These are phyloP conservation scores for Ferdinandea cuprea DNA, from an alignment of 2,888 invertebrate species.

Conservation along the genomic window DNA sequence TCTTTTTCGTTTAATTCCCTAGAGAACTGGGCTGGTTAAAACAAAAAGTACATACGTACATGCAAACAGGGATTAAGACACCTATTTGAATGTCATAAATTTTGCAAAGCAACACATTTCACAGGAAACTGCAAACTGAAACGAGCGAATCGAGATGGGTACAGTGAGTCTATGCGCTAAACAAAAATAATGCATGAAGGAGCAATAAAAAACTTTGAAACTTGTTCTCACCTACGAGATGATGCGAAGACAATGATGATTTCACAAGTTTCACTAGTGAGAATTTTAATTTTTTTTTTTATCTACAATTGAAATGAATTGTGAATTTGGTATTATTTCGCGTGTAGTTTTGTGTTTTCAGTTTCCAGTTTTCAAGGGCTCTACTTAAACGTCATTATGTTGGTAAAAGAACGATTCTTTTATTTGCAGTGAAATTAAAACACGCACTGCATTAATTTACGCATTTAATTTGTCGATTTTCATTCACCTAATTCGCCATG, in stretches of 20 bases:
- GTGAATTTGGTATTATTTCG: constrained; percentile 17
- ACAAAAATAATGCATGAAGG: background rate
- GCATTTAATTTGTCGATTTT: no score
- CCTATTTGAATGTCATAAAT: constrained; percentile 69
- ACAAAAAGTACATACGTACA: constrained; percentile 12
- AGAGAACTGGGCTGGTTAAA: constrained; percentile 61
- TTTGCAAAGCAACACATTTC: constrained; percentile 45
- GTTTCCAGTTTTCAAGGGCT: constrained; percentile 4
- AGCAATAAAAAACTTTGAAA: constrained; percentile 27
- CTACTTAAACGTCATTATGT: background rate
- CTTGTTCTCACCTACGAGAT: constrained; percentile 56
- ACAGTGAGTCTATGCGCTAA: background rate
- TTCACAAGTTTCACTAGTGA: constrained; percentile 64
- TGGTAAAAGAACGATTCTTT: no score
- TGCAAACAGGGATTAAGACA: constrained; percentile 54
- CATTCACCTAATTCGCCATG: no score
- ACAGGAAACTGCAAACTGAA: constrained; percentile 8
- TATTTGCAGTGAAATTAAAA: no score
- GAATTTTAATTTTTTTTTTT: constrained; percentile 44
- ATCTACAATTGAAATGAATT: constrained; percentile 39
- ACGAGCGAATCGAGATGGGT: constrained; percentile 29
- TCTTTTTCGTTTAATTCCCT: constrained; percentile 52
- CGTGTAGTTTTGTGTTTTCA: constrained; percentile 12
- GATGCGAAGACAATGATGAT: constrained; percentile 53
- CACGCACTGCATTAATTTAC: no score